Conservation (phyloP, 1,140 invertebrate genomes). For the Palaemon carinicauda region DNA sequence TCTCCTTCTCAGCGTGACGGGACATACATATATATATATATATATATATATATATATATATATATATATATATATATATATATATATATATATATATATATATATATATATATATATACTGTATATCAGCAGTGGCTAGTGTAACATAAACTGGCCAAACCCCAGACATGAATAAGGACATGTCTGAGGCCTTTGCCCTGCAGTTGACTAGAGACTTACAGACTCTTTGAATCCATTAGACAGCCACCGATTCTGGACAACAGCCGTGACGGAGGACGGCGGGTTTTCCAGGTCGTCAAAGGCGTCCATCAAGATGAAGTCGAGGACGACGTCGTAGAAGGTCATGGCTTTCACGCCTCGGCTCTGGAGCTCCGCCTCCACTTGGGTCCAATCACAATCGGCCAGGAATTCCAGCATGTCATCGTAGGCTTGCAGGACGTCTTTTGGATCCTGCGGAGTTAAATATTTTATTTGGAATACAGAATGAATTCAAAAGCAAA, state of each 20-base stretch:
- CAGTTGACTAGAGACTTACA: constrained; percentile 70
- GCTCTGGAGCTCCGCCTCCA: constrained; percentile 85
- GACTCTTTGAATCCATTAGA: constrained; percentile 96
- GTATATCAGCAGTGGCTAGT: too few relatives aligned
- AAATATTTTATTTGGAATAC: too few relatives aligned
- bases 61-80: too few relatives aligned
- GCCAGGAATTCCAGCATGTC: constrained; percentile 88
- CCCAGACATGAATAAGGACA: too few relatives aligned
- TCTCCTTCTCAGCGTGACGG: too few relatives aligned
- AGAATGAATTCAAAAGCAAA: too few relatives aligned
- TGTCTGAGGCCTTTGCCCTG: too few relatives aligned
- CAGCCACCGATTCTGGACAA: constrained; percentile 95
- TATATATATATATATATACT: too few relatives aligned
- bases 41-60: too few relatives aligned
- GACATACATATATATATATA: too few relatives aligned
- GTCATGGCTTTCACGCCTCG: constrained; percentile 91
- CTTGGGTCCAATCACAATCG: constrained; percentile 72
- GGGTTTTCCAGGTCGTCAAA: constrained; percentile 80
- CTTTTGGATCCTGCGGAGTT: constrained; percentile 81
- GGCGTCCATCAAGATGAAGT: constrained; percentile 96
- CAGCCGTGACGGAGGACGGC: constrained; percentile 85
- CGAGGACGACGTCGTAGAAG: constrained; percentile 96
- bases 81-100: too few relatives aligned
- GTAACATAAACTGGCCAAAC: too few relatives aligned
- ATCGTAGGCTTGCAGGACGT: constrained; percentile 90